A percentile compares a stretch with the other conserved stretches of the same genome.
Evolutionary conservation across 2,113 vertebrate genomes (phyloP).

Genomic region (Petrocephalus microphthalmus): DNA sequence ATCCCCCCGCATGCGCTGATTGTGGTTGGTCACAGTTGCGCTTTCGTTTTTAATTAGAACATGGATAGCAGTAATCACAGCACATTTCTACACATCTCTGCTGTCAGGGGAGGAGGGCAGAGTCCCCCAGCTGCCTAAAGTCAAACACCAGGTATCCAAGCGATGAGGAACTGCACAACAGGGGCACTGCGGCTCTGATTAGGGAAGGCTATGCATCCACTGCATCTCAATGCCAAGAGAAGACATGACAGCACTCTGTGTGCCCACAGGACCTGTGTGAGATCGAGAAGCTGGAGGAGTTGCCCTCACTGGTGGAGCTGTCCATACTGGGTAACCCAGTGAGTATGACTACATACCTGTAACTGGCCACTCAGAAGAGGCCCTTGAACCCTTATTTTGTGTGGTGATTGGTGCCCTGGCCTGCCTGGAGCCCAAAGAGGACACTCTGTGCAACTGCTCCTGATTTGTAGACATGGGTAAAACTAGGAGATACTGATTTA

Average conservation of each 20-base stretch:
- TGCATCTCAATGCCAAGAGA: not conserved
- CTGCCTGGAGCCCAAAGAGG: not conserved
- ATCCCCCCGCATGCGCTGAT: constrained; percentile 49
- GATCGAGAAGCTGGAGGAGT: constrained; percentile 70
- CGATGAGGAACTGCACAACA: constrained; percentile 37
- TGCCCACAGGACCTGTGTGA: constrained; percentile 63
- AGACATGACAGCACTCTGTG: not conserved
- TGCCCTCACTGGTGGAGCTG: constrained; percentile 70
- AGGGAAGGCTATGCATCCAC: not conserved
- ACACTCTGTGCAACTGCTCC: not conserved
- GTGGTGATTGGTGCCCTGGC: not conserved
- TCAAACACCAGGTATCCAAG: constrained; percentile 29
- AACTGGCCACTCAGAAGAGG: not conserved
- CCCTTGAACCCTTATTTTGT: not conserved
- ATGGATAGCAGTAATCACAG: constrained; percentile 50
- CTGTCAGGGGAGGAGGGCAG: constrained; percentile 32
- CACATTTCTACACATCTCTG: constrained; percentile 34
- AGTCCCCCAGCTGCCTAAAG: constrained; percentile 37
- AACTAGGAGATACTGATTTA: not conserved
- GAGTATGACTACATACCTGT: constrained; percentile 44
- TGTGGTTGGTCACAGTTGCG: constrained; percentile 53
- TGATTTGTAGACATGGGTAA: not conserved
- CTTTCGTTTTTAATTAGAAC: constrained; percentile 53
- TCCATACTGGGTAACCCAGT: constrained; percentile 75
- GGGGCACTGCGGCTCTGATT: constrained; percentile 41